Evolutionary conservation across 2,797 vertebrate genomes (phyloP), one percentile per base, ranked within the genome.

Genomic region (Cyclura pinguis): DNA sequence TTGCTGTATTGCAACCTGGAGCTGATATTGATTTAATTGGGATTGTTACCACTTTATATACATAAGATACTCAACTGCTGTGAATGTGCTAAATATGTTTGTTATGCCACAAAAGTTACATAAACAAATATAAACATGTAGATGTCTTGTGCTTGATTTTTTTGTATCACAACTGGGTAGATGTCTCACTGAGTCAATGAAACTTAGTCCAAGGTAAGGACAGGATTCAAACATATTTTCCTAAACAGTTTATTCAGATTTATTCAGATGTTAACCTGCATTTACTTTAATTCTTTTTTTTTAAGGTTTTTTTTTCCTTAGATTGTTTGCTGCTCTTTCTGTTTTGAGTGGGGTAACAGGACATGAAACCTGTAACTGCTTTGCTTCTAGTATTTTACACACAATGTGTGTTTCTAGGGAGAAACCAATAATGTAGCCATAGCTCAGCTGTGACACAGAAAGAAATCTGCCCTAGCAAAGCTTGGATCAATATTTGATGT

Each of bases 401-500:
- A 29, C 29, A 16, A 2, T 13, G 24, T 52, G 13, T 32, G 13
- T 55, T 32, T 7, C 2, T 32, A 18, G 27, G 50, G 50, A 4
- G n/a, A 80, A 47, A 80, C 27, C 13, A 27, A 22, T 18, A 80
- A 52, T 50, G 12, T 80, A 47, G 27, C 18, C 5, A 1, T 38
- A 90, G 64, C 29, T 64, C 18, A 83, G 13, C 14, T 16, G 64
- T 82, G 67, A 35, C 1, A 82, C 52, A 86, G 22, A 38, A 74
- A 50, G 35, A 81, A 76, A 7, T 22, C 42, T 20, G 87, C 52
- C n/a, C 81, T 2, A 87, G 47, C 29, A 87, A 87, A 62, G n/a
- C 52, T 77, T 88, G 87, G 18, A 3, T 72, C 86, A 86, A 69
- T 55, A 92, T 69, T 77, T 85, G 22, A 91, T 59, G 20, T 89